Base-by-base conservation (phyloP, 2,888 invertebrate species). In the Drosophila subquinaria region DNA sequence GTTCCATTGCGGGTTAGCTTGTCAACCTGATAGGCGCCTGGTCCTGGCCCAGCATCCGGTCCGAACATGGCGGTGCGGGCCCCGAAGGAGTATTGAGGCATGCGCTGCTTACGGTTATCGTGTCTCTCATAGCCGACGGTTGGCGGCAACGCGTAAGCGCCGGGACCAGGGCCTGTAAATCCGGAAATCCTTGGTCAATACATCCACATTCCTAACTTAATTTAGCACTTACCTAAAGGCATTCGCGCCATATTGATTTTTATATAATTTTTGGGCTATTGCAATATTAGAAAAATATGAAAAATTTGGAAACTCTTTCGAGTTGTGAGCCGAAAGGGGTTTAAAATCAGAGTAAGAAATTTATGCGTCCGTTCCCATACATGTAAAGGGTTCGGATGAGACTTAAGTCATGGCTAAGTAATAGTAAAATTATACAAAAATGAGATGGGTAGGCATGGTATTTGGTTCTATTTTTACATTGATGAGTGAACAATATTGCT, bases 91-190 rank as follows among this genome's bases (percentile, higher is more conserved):
- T 91, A 93, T 63, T 91, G 91, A 0, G 93, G 95, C 83, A 93
- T 92, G 38, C 95, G 93, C 57, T 92, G 91, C 50, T 93, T 93
- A 0, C 94, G 93, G 15, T 92, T 90, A 90, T 95, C 95, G 88
- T 95, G 95, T 5, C 93, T 91, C 0, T 93, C 90, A 77, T 93
- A 95, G 6, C 95, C 95, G 6, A 94, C 93, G 11, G 94, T 93
- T 2, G 94, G 87, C 20, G 94, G 95, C 45, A 95, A 91, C 79
- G 92, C 87, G 81, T 95, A 95, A 33, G 93, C 94, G 13, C 93
- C 94, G 15, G 95, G 95, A 56, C 95, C 95, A 75, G 95, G 95
- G 65, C 95, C 95, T 91, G 93, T 62, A 33, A 1, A 40, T 6
- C 20, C 3, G 20, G 2, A 23, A 4, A 60, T 68, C 4, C 2